Evolutionary conservation across 2,797 vertebrate genomes (phyloP).

Genomic region (Galaxias olidus): DNA sequence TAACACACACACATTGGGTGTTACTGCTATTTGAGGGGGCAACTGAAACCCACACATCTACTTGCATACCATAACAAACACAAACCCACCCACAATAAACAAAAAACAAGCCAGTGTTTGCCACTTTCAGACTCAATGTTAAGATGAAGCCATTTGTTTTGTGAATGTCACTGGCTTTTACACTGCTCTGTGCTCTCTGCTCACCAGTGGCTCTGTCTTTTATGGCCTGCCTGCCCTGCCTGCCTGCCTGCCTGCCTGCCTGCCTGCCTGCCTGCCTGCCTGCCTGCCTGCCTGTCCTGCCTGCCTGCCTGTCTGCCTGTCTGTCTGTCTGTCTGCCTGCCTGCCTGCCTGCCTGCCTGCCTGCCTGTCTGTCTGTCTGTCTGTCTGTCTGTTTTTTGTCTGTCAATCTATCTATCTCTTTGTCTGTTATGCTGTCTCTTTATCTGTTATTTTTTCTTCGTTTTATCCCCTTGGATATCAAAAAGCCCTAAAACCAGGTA

Average conservation of each 20-base stretch:
- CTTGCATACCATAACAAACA: constrained; percentile 52
- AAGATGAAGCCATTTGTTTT: background rate
- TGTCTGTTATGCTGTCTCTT: background rate
- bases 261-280: no score
- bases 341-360: background rate
- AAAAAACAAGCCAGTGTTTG: background rate
- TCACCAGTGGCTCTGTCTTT: background rate
- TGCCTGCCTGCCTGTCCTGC: background rate
- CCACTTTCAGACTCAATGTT: background rate
- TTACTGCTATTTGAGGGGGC: constrained; percentile 51
- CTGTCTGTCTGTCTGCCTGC: no score
- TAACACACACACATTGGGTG: constrained; percentile 3
- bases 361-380: background rate
- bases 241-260: background rate
- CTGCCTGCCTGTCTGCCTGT: background rate
- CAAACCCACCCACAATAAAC: constrained; percentile 26
- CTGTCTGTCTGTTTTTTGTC: background rate
- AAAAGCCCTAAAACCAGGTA: background rate
- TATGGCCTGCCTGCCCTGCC: no score
- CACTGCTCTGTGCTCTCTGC: background rate
- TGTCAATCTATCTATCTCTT: background rate
- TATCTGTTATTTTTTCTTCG: background rate
- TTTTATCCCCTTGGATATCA: no score
- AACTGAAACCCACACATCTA: constrained; percentile 61
- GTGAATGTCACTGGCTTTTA: background rate